These are phyloP conservation scores for Atlantisia rogersi DNA, from an alignment of 2,113 vertebrate species.

Conservation along the genomic window DNA sequence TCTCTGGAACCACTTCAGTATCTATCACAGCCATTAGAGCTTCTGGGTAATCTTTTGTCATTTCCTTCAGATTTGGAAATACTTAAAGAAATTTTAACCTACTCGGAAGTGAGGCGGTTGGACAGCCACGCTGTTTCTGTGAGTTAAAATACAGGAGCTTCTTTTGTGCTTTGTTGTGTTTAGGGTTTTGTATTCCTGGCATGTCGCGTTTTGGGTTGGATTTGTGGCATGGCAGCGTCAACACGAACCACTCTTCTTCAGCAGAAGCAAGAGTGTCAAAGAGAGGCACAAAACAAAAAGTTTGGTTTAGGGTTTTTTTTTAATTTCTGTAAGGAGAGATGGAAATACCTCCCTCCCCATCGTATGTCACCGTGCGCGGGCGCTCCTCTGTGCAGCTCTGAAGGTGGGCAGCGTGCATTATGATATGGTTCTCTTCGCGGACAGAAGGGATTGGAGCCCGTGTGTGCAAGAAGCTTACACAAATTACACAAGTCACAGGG, in stretches of 20 bases:
- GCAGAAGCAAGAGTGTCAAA: neutral
- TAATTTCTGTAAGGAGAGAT: neutral
- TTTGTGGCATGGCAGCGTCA: neutral
- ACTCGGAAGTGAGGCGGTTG: neutral
- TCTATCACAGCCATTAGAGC: neutral
- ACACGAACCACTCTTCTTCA: neutral
- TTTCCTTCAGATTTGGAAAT: slow-evolving; percentile 17
- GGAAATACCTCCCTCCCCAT: neutral
- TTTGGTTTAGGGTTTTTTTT: neutral
- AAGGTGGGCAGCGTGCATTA: neutral
- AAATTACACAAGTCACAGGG: neutral
- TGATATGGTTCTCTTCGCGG: neutral
- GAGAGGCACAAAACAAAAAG: neutral
- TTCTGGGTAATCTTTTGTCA: neutral
- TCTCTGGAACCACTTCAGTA: slow-evolving; percentile 1
- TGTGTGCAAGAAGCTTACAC: neutral
- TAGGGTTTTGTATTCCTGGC: neutral
- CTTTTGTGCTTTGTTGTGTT: neutral
- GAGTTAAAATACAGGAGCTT: neutral
- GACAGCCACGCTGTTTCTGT: neutral
- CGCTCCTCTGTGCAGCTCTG: neutral
- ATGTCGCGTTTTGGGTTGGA: neutral
- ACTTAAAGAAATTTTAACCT: slow-evolving; percentile 36
- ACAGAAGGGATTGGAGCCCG: neutral
- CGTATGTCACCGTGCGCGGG: neutral